Conservation (phyloP, 1,140 invertebrate genomes). For the Eufriesea mexicana region DNA sequence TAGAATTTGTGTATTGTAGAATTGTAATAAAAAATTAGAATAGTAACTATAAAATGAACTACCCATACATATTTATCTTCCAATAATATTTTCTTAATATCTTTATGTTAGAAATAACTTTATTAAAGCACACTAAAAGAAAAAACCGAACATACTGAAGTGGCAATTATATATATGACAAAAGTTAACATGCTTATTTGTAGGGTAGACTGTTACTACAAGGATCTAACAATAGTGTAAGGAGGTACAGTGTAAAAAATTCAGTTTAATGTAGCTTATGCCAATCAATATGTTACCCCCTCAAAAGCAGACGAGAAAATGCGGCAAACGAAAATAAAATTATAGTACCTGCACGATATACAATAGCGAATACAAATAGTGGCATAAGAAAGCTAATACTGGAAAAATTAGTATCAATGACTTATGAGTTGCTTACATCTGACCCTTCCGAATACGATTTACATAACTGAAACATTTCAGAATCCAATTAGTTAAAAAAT, state of each 20-base stretch:
- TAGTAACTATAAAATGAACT: neutral
- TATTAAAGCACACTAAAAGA: neutral
- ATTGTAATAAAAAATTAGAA: neutral
- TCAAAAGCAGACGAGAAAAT: constrained; percentile 46
- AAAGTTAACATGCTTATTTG: constrained; percentile 22
- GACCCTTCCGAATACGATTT: constrained; percentile 81
- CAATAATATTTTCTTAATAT: neutral
- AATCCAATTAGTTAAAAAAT: constrained; percentile 68
- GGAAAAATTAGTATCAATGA: constrained; percentile 63
- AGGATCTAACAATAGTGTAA: neutral
- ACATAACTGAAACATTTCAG: constrained; percentile 81
- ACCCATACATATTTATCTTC: neutral
- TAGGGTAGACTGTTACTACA: neutral
- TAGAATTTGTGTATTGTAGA: neutral
- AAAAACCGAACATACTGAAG: neutral
- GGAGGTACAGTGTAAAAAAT: neutral
- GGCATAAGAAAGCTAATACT: constrained; percentile 67
- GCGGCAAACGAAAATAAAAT: constrained; percentile 61
- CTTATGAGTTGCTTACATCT: constrained; percentile 81
- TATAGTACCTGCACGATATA: constrained; percentile 69
- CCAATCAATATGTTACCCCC: constrained; percentile 36
- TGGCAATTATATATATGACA: neutral
- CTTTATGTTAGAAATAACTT: constrained; percentile 17
- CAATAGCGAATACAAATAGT: constrained; percentile 66
- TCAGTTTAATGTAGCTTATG: constrained; percentile 6